Conservation (phyloP, 2,888 invertebrate species). For the Cataglyphis rosenhaueri region DNA sequence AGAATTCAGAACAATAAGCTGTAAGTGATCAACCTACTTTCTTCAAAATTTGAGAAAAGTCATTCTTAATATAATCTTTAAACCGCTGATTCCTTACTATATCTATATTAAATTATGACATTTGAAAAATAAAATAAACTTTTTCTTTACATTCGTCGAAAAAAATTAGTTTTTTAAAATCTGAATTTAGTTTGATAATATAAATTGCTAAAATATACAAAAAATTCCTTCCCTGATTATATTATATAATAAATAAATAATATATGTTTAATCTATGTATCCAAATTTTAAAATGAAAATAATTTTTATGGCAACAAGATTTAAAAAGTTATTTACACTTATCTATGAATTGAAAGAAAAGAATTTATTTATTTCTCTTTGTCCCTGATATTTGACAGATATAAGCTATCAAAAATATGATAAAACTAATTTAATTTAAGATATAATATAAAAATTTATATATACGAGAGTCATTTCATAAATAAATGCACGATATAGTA, state of each 20-base stretch:
- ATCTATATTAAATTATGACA: not conserved
- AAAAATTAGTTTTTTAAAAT: not conserved
- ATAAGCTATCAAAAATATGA: not conserved
- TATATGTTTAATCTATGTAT: not conserved
- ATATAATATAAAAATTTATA: not conserved
- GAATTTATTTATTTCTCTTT: not conserved
- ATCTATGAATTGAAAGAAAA: not conserved
- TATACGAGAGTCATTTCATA: no score
- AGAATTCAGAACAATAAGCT: not conserved
- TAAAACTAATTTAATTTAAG: slow-evolving; percentile 4
- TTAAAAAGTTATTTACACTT: not conserved
- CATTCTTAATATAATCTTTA: not conserved
- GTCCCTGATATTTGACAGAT: not conserved
- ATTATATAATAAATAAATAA: not conserved
- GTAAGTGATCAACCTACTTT: not conserved
- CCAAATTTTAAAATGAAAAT: not conserved
- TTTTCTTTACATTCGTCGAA: not conserved
- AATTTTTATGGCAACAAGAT: not conserved
- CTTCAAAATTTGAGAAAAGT: not conserved
- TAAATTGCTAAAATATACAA: not conserved
- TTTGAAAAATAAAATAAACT: not conserved
- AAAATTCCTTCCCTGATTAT: not conserved
- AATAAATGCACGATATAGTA: no score
- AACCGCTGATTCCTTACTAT: not conserved
- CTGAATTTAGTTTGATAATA: not conserved